phyloP scores from a whole-genome alignment of 2,888 invertebrate genomes.

The Eupithecia abbreviata region DNA sequence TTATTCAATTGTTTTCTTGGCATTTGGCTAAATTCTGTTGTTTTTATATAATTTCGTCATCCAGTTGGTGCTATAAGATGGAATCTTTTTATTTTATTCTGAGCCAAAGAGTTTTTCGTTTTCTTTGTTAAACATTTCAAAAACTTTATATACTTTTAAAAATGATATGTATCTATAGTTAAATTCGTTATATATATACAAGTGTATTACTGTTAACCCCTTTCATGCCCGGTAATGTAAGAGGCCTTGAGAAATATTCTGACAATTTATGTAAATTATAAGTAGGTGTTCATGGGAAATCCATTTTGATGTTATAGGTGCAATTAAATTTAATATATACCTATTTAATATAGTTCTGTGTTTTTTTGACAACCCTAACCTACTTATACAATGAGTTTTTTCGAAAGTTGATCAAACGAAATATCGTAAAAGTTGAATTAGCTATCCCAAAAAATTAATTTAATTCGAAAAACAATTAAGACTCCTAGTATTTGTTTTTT shows the following conservation, averaged over 20 bases:
- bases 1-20: slow-evolving; percentile 44
- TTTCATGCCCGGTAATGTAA: slow-evolving; percentile 35
- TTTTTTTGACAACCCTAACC: slow-evolving; percentile 52
- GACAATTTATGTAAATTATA: slow-evolving; percentile 69
- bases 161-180: neutral
- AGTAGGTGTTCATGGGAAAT: slow-evolving; percentile 52
- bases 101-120: slow-evolving; percentile 75
- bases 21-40: slow-evolving; percentile 50
- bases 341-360: slow-evolving; percentile 75
- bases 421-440: too few species aligned
- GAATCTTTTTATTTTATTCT: slow-evolving; percentile 67
- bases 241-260: slow-evolving; percentile 64
- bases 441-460: too few species aligned
- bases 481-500: too few species aligned
- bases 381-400: neutral
- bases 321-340: slow-evolving; percentile 82
- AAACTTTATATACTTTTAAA: neutral
- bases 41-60: slow-evolving; percentile 57
- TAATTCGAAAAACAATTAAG: too few species aligned
- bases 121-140: slow-evolving; percentile 26
- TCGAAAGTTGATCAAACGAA: too few species aligned
- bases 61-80: slow-evolving; percentile 79
- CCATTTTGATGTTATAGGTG: slow-evolving; percentile 75
- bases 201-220: neutral
- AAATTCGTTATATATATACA: neutral